phyloP scores from a whole-genome alignment of 37 sponge, comb jelly and placozoan genomes.

The Halisarca cf. caerulea region DNA sequence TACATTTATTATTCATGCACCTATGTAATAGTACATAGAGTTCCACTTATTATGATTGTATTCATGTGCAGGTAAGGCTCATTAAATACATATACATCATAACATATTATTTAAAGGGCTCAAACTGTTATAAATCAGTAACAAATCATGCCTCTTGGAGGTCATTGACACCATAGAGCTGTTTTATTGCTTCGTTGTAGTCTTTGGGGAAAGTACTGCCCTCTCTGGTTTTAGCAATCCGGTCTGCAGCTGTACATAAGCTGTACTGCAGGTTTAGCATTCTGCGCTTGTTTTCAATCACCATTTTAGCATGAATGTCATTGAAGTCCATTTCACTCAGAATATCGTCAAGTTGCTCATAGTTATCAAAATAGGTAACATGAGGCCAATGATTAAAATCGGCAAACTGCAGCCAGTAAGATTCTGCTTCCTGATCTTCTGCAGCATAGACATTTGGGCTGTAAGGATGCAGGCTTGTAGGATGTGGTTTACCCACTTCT shows the following conservation, averaged over 20 bases:
- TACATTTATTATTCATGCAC: no score
- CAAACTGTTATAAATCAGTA: no score
- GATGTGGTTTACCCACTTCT: no score
- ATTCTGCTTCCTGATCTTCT: no score
- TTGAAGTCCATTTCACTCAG: background rate
- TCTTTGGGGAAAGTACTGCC: slow-evolving; percentile 17
- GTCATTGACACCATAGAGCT: no score
- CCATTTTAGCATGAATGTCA: slow-evolving; percentile 12
- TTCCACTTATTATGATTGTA: no score
- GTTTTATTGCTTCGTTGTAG: slow-evolving; percentile 3
- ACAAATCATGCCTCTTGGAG: no score
- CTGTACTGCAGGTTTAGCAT: background rate
- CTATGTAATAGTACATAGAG: no score
- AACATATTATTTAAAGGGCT: no score
- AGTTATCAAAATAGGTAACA: no score
- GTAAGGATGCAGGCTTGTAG: slow-evolving; percentile 31
- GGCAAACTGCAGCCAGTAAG: slow-evolving; percentile 33
- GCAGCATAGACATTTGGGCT: slow-evolving; percentile 1
- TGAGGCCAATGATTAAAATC: slow-evolving; percentile 35
- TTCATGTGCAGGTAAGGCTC: no score
- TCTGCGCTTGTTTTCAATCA: background rate
- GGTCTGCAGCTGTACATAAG: slow-evolving; percentile 30
- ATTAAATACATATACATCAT: no score
- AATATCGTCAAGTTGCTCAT: slow-evolving; percentile 1
- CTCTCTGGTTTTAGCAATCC: background rate